Base-by-base conservation (phyloP, 2,113 vertebrate genomes). In the Alethe diademata region DNA sequence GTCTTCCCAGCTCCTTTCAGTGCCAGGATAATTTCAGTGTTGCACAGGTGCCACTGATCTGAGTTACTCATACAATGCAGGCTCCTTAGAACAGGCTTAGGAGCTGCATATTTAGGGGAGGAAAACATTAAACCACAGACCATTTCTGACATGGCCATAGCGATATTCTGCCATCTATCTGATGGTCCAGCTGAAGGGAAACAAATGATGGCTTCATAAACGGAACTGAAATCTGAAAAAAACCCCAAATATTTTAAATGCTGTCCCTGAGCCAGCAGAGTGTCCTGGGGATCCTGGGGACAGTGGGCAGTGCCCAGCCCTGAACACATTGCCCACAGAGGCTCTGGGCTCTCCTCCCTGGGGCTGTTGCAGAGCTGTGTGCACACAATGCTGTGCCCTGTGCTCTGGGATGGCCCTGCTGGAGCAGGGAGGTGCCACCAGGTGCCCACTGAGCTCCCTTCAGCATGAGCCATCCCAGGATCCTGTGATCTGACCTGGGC, bases 1-100 rank as follows among this genome's bases (percentile, higher is more conserved):
- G 51, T 94, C 86, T 60, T 69, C 91, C 58, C 72, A 74, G 7
- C 66, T 57, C 38, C 15, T 66, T 85, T 61, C 58, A 50, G 62
- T 48, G 88, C 90, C 92, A 92, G 82, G 56, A 40, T 91, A 62
- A 95, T 93, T 88, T 76, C 36, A 42, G 33, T 4, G 24, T 31
- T 84, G 74, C 62, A 38, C 64, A 92, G 69, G 88, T 93, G 91
- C 70, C 48, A 47, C 62, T 67, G 75, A 78, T 78, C 43, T 31
- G 47, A 88, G 38, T 25, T 12, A 47, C 45, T 48, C 4, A 5
- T 25, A 48, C 64, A 83, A 50, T 1, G 1, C 33, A 28, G 24
- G 5, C 48, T 61, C 33, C 75, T 71, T 38, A 33, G 15, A 40
- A 79, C 81, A 43, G 57, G 25, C 14, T 76, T n/a, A 54, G 31